A percentile compares a stretch with the other conserved stretches of the same genome.
Conservation (phyloP, 2,113 vertebrate species). For the Lepus europaeus region DNA sequence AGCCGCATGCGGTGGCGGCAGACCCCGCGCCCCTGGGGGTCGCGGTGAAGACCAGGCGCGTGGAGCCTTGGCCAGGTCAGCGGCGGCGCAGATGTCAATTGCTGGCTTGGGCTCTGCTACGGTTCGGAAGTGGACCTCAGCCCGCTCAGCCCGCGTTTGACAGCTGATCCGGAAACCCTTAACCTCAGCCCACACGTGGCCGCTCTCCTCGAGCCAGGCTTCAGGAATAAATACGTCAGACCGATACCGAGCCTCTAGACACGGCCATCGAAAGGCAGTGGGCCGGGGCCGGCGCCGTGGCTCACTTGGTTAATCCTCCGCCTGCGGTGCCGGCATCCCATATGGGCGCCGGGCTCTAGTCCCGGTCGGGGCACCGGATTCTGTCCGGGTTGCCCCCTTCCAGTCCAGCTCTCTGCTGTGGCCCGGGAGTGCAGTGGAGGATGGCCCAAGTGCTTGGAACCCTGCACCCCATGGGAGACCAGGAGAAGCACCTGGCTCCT, state of each 20-base stretch:
- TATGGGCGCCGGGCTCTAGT: no score
- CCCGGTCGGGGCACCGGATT: no score
- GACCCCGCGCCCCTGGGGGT: fast-evolving
- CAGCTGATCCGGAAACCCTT: background rate
- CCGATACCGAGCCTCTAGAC: no score
- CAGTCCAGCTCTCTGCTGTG: no score
- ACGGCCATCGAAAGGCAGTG: background rate
- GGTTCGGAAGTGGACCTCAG: constrained; percentile 26
- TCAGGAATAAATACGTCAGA: fast-evolving
- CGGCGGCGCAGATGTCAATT: background rate
- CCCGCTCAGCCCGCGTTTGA: background rate
- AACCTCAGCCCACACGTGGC: background rate
- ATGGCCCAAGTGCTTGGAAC: no score
- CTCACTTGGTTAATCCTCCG: no score
- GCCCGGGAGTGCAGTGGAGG: no score
- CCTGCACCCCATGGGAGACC: no score
- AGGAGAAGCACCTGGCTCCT: no score
- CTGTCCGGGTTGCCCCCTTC: no score
- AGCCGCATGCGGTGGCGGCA: fast-evolving
- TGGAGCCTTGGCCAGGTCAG: background rate
- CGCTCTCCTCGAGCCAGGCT: background rate
- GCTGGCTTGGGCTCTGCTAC: background rate
- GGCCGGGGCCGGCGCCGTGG: no score
- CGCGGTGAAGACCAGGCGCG: background rate
- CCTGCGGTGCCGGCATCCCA: no score